Conservation (phyloP, 37 sponge, comb jelly and placozoan genomes). For the Amphimedon queenslandica region DNA sequence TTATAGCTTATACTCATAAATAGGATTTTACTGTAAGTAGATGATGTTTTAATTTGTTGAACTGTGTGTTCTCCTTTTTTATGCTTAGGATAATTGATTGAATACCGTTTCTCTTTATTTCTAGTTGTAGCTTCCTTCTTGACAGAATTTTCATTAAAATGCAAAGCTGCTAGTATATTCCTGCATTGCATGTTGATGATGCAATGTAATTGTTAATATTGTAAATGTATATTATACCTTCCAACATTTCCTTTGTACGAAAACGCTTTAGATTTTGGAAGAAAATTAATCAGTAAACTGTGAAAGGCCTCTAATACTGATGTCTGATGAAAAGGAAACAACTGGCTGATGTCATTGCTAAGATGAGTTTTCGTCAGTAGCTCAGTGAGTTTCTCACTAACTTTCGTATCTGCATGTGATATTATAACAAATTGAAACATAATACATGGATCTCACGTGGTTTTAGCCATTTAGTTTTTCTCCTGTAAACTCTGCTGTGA, state of each 20-base stretch:
- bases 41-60: background rate
- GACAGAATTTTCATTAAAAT: constrained; percentile 2
- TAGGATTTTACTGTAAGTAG: background rate
- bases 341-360: too few species aligned
- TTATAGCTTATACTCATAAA: background rate
- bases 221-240: too few species aligned
- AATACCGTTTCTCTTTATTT: constrained; percentile 1
- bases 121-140: background rate
- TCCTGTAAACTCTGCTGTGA: constrained; percentile 2
- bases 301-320: too few species aligned
- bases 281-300: too few species aligned
- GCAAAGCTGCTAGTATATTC: constrained; percentile 1
- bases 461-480: constrained; percentile 47
- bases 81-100: background rate
- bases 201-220: background rate
- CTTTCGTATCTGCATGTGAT: constrained; percentile 25
- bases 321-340: too few species aligned
- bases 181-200: background rate
- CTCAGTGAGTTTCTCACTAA: constrained; percentile 23
- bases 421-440: background rate
- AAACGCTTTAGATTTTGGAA: constrained; percentile 47
- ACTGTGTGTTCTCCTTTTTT: background rate
- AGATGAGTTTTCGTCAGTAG: too few species aligned
- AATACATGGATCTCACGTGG: constrained; percentile 17
- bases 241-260: constrained; percentile 33